A percentile compares a stretch with the other conserved stretches of the same genome.
Evolutionary conservation across 2,113 vertebrate species (phyloP).

Genomic region (Osmerus eperlanus): DNA sequence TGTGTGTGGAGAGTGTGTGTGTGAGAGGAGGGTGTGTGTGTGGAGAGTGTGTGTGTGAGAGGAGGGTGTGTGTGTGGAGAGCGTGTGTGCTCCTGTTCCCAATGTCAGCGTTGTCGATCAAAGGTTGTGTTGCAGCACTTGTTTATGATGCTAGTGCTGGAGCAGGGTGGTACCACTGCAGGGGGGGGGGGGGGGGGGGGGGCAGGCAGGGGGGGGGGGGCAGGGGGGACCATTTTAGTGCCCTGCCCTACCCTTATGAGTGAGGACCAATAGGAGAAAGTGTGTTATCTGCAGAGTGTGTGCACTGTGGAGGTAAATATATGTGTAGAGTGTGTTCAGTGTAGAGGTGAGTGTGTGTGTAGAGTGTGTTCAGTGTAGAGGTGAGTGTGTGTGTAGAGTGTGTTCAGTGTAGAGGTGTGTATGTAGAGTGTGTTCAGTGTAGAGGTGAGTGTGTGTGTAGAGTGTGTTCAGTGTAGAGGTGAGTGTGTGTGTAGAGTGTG

Average conservation of each 20-base stretch:
- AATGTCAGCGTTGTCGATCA: constrained; percentile 52
- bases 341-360: neutral
- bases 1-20: neutral
- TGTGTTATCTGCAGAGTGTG: too few species aligned
- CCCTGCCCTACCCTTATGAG: neutral
- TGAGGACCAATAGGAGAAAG: too few species aligned
- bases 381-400: too few species aligned
- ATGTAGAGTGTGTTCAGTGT: too few species aligned
- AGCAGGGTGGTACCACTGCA: constrained; percentile 19
- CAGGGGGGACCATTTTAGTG: constrained; percentile 1
- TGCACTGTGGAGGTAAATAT: neutral
- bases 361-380: too few species aligned
- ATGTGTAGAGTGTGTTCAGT: too few species aligned
- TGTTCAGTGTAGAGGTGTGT: too few species aligned
- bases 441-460: too few species aligned
- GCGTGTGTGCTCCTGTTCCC: constrained; percentile 40
- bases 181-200: too few species aligned
- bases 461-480: too few species aligned
- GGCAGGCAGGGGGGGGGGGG: too few species aligned
- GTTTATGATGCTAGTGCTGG: constrained; percentile 64
- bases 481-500: neutral
- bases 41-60: constrained; percentile 10
- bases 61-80: constrained; percentile 6
- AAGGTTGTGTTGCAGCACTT: constrained; percentile 73
- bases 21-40: neutral